Base-by-base conservation (phyloP, 2,113 vertebrate species). In the Suricata suricatta region DNA sequence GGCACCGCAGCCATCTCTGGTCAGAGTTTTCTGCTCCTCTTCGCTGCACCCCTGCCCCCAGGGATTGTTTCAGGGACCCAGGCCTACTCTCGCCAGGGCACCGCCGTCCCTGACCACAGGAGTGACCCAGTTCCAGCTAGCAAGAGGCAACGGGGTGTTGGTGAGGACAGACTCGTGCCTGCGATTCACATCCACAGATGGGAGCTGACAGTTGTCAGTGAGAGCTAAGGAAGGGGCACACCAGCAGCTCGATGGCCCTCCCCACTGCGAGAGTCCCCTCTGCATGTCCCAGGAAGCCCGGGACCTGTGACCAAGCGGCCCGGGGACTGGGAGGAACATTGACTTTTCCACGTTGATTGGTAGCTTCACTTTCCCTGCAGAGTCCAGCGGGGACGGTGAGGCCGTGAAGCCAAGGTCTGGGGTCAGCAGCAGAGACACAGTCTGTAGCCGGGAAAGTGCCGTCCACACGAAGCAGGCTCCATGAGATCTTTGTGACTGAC, bases 1-100 rank as follows among this genome's bases (percentile, higher is more conserved):
- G 25, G 27, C 12, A 1, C 52, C 5, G 0, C 0, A 2, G 11
- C 10, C 29, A 9, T 25, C 16, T 25, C 19, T 14, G 17, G 27
- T 23, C 63, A 54, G 60, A 25, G 38, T 41, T 44, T n/a, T 68
- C 33, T 11, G 7, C 3, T 60, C 35, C 60, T 8, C n/a, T 23
- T 47, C 72, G 41, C 82, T 33, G 85, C 25, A 72, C 12, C 23
- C n/a, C 50, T 41, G 5, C 27, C 52, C 52, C 6, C n/a, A 23
- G 44, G 17, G 23, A 47, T 29, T 3, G 16, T 47, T 14, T 68
- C 10, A 21, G 66, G 52, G 60, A 60, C 29, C 31, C 47, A 71
- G 19, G 9, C 50, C 15, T 17, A 1, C 4, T 7, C 29, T 10
- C 12, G 27, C 50, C 71, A 7, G 33, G 27, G 17, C 13, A 2